phyloP scores from a whole-genome alignment of 1,140 invertebrate species.

The Wiebesia pumilae region DNA sequence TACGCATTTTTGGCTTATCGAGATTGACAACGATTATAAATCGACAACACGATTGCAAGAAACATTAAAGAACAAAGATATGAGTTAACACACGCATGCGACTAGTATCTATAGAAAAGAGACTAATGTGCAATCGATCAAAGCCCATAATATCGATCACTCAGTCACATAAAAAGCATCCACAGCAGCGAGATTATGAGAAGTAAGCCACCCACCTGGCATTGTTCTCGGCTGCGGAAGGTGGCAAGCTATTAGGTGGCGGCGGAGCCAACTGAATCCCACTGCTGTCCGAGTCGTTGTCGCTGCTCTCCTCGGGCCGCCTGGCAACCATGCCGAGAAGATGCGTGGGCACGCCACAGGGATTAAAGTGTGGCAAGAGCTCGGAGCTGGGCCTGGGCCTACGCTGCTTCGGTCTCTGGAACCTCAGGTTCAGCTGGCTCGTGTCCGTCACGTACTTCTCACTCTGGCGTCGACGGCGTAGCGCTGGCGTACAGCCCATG shows the following conservation, averaged over 20 bases:
- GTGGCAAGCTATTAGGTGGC: slow-evolving; percentile 69
- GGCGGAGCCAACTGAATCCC: slow-evolving; percentile 68
- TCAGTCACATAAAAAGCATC: not conserved
- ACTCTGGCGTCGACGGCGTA: slow-evolving; percentile 80
- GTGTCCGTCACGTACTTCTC: slow-evolving; percentile 87
- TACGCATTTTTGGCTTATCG: not conserved
- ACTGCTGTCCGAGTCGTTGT: slow-evolving; percentile 74
- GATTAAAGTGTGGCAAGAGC: slow-evolving; percentile 61
- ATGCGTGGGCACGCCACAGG: slow-evolving; percentile 75
- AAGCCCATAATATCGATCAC: not conserved
- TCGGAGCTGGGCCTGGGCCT: slow-evolving; percentile 66
- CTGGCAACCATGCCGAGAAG: slow-evolving; percentile 70
- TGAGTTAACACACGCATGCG: not conserved
- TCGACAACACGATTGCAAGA: not conserved
- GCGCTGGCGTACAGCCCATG: slow-evolving; percentile 78
- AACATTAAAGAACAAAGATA: not conserved
- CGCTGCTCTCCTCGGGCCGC: slow-evolving; percentile 72
- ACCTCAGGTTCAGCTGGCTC: slow-evolving; percentile 83
- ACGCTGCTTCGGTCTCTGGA: slow-evolving; percentile 80
- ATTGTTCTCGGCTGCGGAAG: slow-evolving; percentile 71
- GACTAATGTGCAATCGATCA: not conserved
- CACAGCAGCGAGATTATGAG: not conserved
- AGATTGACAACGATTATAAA: not conserved
- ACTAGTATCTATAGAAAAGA: not conserved
- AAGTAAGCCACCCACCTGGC: slow-evolving; percentile 65